These are phyloP conservation scores for Chelonoidis abingdonii DNA, from an alignment of 2,113 vertebrate species.

Conservation along the genomic window DNA sequence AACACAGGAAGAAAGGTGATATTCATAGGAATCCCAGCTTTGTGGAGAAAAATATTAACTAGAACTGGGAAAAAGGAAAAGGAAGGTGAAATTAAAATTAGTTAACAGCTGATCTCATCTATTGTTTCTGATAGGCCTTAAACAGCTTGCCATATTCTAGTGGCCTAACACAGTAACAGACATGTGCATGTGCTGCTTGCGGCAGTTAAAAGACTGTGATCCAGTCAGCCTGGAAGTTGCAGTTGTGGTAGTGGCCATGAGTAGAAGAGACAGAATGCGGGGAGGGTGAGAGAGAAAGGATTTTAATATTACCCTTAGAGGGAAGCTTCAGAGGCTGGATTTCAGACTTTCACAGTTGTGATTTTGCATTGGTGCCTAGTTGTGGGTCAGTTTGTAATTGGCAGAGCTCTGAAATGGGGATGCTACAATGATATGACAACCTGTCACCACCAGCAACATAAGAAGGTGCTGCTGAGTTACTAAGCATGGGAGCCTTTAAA, in stretches of 20 bases:
- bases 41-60: background rate
- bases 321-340: background rate
- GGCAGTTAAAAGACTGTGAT: background rate
- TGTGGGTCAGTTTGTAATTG: constrained; percentile 38
- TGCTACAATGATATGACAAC: constrained; percentile 9
- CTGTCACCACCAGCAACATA: constrained; percentile 53
- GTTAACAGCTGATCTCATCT: rapidly evolving
- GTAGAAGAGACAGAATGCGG: background rate
- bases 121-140: rapidly evolving
- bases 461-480: background rate
- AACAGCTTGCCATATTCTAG: rapidly evolving
- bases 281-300: background rate
- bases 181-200: rapidly evolving
- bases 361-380: rapidly evolving
- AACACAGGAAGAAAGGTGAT: rapidly evolving
- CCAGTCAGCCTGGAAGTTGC: rapidly evolving
- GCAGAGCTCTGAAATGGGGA: background rate
- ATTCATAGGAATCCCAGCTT: background rate
- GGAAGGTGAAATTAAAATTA: background rate
- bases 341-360: background rate
- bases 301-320: background rate
- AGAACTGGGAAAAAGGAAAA: background rate
- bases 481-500: background rate
- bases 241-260: background rate
- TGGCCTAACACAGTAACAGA: rapidly evolving